These are phyloP conservation scores for Synergus japonicus DNA, from an alignment of 2,888 invertebrate genomes.

Conservation along the genomic window DNA sequence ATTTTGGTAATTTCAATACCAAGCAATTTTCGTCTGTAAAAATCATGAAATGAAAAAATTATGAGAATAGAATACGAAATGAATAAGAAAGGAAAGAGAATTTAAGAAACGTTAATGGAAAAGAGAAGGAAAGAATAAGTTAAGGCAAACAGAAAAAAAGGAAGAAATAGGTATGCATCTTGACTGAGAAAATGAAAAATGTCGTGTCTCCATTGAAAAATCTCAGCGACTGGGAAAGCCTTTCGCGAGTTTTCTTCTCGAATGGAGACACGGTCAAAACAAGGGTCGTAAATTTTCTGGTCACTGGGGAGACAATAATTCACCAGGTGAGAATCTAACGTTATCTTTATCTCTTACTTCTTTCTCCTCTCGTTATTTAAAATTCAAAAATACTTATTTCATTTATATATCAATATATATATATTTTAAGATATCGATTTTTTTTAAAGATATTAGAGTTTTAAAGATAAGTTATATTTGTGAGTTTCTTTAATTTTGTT, in stretches of 20 bases:
- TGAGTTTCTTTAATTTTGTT: too few relatives aligned
- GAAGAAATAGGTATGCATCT: background rate
- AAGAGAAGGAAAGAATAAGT: slow-evolving; percentile 10
- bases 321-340: slow-evolving; percentile 61
- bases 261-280: slow-evolving; percentile 58
- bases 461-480: too few relatives aligned
- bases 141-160: background rate
- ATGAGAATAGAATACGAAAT: slow-evolving; percentile 1
- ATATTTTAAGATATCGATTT: too few relatives aligned
- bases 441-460: too few relatives aligned
- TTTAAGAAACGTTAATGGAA: background rate
- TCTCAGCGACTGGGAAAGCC: slow-evolving; percentile 54
- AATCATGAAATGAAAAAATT: background rate
- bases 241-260: slow-evolving; percentile 52
- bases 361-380: background rate
- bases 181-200: slow-evolving; percentile 56
- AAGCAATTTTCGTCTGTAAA: background rate
- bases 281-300: slow-evolving; percentile 66
- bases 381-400: background rate
- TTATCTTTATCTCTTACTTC: slow-evolving; percentile 47
- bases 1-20: too few relatives aligned
- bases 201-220: slow-evolving; percentile 62
- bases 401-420: too few relatives aligned
- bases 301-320: slow-evolving; percentile 57
- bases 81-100: background rate